Percentiles rank a stretch among this genome's conserved stretches.
phyloP scores from a whole-genome alignment of 2,797 vertebrate genomes.

The Pangasius krempfi region DNA sequence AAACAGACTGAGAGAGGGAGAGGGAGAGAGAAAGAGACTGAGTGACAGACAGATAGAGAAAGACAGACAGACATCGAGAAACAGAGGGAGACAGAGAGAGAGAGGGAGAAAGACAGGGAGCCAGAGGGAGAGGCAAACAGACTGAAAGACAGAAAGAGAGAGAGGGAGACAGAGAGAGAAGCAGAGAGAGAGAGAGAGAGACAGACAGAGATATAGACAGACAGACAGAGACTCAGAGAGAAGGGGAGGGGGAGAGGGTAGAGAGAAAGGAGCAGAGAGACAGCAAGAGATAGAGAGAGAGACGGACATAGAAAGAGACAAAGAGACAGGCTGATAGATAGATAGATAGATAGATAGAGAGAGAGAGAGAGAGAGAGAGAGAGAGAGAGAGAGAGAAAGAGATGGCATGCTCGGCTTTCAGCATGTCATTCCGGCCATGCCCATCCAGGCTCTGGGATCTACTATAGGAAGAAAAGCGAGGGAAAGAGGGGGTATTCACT shows the following conservation, averaged over 20 bases:
- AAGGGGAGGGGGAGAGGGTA: slow-evolving; percentile 21
- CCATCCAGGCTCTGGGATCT: slow-evolving; percentile 54
- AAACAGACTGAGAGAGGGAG: background rate
- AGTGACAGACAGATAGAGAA: background rate
- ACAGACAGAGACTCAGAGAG: background rate
- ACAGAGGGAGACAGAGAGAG: too few relatives aligned
- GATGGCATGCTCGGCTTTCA: slow-evolving; percentile 70
- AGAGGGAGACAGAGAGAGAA: background rate
- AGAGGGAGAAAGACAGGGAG: background rate
- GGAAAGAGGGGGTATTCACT: slow-evolving; percentile 53
- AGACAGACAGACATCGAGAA: background rate
- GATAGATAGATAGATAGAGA: background rate
- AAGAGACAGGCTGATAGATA: background rate
- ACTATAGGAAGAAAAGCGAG: slow-evolving; percentile 8
- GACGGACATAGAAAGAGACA: background rate
- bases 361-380: slow-evolving; percentile 22
- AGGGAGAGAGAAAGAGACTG: background rate
- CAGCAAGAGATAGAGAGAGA: background rate
- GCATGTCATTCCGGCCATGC: slow-evolving; percentile 65
- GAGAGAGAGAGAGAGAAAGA: slow-evolving; percentile 34
- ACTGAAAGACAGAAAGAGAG: background rate
- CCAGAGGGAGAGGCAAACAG: background rate
- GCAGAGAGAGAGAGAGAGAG: background rate
- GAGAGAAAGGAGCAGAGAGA: background rate
- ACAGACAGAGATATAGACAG: background rate